Evolutionary conservation across 2,888 invertebrate genomes (phyloP).

Genomic region (Desoria tigrina): DNA sequence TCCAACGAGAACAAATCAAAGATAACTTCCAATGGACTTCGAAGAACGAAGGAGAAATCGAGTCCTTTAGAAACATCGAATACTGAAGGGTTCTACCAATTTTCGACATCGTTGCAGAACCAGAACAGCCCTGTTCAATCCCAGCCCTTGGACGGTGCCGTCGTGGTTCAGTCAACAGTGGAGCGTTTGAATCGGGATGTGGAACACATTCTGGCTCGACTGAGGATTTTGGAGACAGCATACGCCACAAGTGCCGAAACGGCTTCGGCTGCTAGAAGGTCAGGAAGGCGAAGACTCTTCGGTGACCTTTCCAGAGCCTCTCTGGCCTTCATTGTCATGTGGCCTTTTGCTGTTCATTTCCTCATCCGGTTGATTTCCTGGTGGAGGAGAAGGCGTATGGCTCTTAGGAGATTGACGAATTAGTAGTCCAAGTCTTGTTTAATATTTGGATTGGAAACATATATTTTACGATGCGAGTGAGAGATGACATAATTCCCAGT

Average conservation of each 20-base stretch:
- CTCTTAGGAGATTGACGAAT: too few relatives aligned
- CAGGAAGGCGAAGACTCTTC: slow-evolving; percentile 65
- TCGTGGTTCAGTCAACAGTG: slow-evolving; percentile 44
- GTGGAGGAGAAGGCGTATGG: slow-evolving; percentile 43
- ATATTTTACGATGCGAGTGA: too few relatives aligned
- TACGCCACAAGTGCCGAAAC: slow-evolving; percentile 41
- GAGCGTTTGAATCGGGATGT: slow-evolving; percentile 51
- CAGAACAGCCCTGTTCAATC: too few relatives aligned
- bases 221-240: slow-evolving; percentile 50
- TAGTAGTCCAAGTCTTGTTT: too few relatives aligned
- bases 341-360: slow-evolving; percentile 66
- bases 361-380: slow-evolving; percentile 47
- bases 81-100: neutral
- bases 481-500: too few relatives aligned
- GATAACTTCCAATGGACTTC: too few relatives aligned
- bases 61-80: slow-evolving; percentile 15
- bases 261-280: slow-evolving; percentile 55
- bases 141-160: slow-evolving; percentile 18
- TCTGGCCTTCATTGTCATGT: slow-evolving; percentile 64
- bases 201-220: slow-evolving; percentile 49
- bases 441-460: too few relatives aligned
- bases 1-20: too few relatives aligned
- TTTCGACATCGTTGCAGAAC: too few relatives aligned
- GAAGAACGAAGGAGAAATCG: slow-evolving; percentile 19
- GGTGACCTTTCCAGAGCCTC: slow-evolving; percentile 64